Evolutionary conservation across 2,888 invertebrate species (phyloP), one percentile per base, ranked within the genome.

Genomic region (Hartigia nigra): DNA sequence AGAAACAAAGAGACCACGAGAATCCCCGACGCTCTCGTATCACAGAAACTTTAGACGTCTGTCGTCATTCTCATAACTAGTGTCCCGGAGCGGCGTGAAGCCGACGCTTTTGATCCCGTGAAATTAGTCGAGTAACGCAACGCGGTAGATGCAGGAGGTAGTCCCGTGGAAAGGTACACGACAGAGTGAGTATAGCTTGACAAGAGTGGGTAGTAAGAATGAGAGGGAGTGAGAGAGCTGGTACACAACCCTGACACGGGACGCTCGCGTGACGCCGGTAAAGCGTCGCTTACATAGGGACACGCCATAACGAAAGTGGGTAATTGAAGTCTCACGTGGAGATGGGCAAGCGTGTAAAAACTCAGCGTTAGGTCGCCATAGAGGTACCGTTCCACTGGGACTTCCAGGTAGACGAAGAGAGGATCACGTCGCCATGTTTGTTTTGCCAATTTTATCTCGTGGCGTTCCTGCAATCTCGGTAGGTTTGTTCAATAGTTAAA

Each of bases 401-500:
- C 2, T 23, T 9, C 5, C 23, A 23, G 23, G 35, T 35, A 12
- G 4, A n/a, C 70, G 70, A 70, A 31, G 31, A n/a, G 23, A 70
- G 70, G 70, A n/a, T 70, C 70, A 9, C 70, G 34, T 34, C 72
- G 31, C 72, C 12, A 5, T 31, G 31, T 32, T 31, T 5, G 72
- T 72, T 72, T 11, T 5, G 31, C 4, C 72, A 72, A 72, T 72
- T 72, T 72, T 23, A 9, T 34, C 14, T 55, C 55, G 2, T 55
- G 55, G 2, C 72, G 72, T n/a, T 37, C 74, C 74, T 37, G 77
- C 36, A 77, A 77, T 77, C 77, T 69, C 77, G 69, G 14, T 55
- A 37, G 74, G 37, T 72, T 14, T 39, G 39, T 39, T 77, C 39
- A 77, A 77, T 77, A 77, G 77, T 77, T 77, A 70, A 77, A 74